Percentiles rank a stretch among this genome's conserved stretches.
These are phyloP conservation scores for Herpetotheres cachinnans DNA, from an alignment of 2,113 vertebrate genomes.

Conservation along the genomic window DNA sequence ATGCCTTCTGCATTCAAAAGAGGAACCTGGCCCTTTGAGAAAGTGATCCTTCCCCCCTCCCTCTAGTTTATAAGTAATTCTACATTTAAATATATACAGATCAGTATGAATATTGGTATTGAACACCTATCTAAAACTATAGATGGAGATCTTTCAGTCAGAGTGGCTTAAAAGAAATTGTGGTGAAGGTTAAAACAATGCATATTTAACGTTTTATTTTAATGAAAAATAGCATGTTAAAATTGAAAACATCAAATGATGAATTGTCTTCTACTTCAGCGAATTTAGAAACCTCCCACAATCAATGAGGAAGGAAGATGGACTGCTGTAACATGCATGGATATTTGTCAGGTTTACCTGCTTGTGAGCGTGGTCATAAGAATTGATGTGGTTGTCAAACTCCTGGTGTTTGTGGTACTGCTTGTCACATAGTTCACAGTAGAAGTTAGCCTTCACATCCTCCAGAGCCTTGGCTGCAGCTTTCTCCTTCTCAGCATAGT, in stretches of 20 bases:
- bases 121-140: neutral
- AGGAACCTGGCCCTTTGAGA: neutral
- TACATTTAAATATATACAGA: neutral
- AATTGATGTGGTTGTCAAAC: slow-evolving; percentile 99
- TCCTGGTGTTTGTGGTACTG: slow-evolving; percentile 99
- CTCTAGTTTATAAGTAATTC: neutral
- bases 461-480: slow-evolving; percentile 88
- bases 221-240: neutral
- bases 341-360: slow-evolving; percentile 82
- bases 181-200: neutral
- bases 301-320: neutral
- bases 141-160: neutral
- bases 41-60: neutral
- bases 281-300: neutral
- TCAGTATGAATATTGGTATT: neutral
- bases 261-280: neutral
- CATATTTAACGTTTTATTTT: neutral
- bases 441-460: slow-evolving; percentile 95
- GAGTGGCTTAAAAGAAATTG: neutral
- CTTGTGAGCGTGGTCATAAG: slow-evolving; percentile 98
- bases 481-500: slow-evolving; percentile 86
- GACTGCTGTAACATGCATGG: neutral
- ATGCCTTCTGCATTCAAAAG: neutral
- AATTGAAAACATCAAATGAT: neutral
- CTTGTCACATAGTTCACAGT: slow-evolving; percentile 98